Conservation (phyloP, 2,113 vertebrate genomes). For the Tetraodon nigroviridis region DNA sequence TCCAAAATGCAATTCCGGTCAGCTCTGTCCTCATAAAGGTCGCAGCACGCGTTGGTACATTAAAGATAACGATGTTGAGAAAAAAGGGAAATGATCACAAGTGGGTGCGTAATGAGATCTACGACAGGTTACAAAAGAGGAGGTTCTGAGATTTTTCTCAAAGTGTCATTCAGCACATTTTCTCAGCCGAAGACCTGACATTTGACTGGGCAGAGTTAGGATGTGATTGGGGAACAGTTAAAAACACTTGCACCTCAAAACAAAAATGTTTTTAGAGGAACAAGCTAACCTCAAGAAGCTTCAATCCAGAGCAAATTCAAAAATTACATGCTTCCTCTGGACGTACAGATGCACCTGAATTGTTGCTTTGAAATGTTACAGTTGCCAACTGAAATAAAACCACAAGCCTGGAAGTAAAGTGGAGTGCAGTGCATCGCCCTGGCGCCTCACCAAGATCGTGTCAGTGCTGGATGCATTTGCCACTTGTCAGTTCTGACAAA, state of each 20-base stretch:
- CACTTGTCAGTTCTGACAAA: slow-evolving; percentile 39
- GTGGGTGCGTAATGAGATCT: slow-evolving; percentile 20
- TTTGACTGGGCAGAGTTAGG: background rate
- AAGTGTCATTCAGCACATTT: too few species aligned
- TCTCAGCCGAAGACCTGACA: background rate
- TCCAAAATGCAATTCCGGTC: slow-evolving; percentile 38
- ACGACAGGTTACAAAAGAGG: slow-evolving; percentile 24
- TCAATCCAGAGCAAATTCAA: background rate
- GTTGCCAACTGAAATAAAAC: slow-evolving; percentile 9
- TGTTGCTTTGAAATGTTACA: slow-evolving; percentile 15
- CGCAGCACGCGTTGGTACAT: slow-evolving; percentile 25
- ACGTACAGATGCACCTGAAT: slow-evolving; percentile 7
- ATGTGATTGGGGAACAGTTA: background rate
- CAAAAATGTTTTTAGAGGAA: background rate
- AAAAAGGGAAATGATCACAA: slow-evolving; percentile 14
- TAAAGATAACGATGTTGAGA: slow-evolving; percentile 25
- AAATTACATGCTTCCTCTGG: slow-evolving; percentile 1
- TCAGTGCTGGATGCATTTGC: slow-evolving; percentile 31
- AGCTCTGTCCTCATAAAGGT: slow-evolving; percentile 43
- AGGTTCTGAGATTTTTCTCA: too few species aligned
- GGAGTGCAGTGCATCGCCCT: slow-evolving; percentile 8
- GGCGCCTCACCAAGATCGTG: slow-evolving; percentile 25
- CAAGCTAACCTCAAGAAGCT: slow-evolving; percentile 1
- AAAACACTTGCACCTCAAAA: slow-evolving; percentile 1
- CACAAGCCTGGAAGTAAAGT: slow-evolving; percentile 15